Evolutionary conservation across 30 jellyfish, hydroid and myxozoan species (phyloP).

Genomic region (Chrysaora quinquecirrha): DNA sequence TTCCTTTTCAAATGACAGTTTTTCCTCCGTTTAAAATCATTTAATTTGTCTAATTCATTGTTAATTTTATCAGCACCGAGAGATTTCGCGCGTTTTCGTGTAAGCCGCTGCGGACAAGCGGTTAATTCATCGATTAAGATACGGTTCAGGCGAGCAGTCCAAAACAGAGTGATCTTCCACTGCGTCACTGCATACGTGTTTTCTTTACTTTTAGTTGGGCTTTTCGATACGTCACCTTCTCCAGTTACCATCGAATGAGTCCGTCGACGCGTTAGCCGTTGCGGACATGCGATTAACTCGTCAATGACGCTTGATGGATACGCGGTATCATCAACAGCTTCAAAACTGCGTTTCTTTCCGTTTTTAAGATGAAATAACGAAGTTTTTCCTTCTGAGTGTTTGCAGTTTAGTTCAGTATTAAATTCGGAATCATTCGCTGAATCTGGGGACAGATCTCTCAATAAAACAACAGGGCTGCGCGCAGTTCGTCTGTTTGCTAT

Average conservation of each 20-base stretch:
- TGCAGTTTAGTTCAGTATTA: too few species aligned
- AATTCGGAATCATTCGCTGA: too few species aligned
- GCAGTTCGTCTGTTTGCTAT: too few species aligned
- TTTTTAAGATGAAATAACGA: background rate
- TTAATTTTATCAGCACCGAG: constrained; percentile 25
- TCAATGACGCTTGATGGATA: constrained; percentile 56
- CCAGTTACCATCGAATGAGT: constrained; percentile 57
- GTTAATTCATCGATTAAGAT: constrained; percentile 9
- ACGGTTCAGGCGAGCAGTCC: constrained; percentile 1
- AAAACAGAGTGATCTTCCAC: background rate
- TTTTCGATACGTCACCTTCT: too few species aligned
- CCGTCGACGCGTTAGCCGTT: constrained; percentile 66
- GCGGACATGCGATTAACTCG: constrained; percentile 69
- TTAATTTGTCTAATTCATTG: background rate
- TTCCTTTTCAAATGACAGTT: background rate
- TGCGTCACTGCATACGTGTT: too few species aligned
- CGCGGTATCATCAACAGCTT: constrained; percentile 27
- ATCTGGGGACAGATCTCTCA: constrained; percentile 41
- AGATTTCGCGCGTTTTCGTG: constrained; percentile 42
- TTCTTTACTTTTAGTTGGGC: too few species aligned
- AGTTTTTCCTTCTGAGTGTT: background rate
- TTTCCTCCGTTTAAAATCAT: background rate
- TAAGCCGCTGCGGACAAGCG: constrained; percentile 39
- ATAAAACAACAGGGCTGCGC: constrained; percentile 49
- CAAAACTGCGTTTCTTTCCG: background rate